phyloP scores from a whole-genome alignment of 2,888 invertebrate species.

The Tillus elongatus region DNA sequence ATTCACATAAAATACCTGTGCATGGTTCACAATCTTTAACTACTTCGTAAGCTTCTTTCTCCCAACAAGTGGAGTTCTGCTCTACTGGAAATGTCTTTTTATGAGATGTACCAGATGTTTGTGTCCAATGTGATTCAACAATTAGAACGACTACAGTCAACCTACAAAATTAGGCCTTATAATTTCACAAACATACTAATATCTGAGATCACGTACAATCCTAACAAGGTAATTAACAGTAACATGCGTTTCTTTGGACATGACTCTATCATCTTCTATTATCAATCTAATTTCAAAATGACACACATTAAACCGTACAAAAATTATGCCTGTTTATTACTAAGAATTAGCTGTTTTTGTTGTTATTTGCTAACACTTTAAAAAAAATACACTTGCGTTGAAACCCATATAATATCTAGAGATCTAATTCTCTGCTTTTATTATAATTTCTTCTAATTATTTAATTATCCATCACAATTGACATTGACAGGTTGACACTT shows the following conservation, averaged over 20 bases:
- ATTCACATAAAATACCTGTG: constrained; percentile 48
- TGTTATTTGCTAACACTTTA: too few relatives aligned
- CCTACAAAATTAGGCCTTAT: constrained; percentile 45
- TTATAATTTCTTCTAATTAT: too few relatives aligned
- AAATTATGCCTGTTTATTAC: too few relatives aligned
- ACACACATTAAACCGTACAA: too few relatives aligned
- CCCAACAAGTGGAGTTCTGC: constrained; percentile 71
- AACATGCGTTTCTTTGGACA: constrained; percentile 80
- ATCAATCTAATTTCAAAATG: too few relatives aligned
- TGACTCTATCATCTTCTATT: constrained; percentile 69
- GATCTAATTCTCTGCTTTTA: too few relatives aligned
- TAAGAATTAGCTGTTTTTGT: too few relatives aligned
- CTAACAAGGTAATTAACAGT: constrained; percentile 64
- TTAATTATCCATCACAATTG: too few relatives aligned
- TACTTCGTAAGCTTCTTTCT: constrained; percentile 61
- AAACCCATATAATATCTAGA: too few relatives aligned
- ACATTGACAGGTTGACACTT: too few relatives aligned
- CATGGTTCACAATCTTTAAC: constrained; percentile 78
- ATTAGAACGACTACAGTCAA: constrained; percentile 73
- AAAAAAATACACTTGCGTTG: too few relatives aligned
- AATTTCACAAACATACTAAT: constrained; percentile 12
- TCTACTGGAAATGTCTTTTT: constrained; percentile 60
- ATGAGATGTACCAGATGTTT: constrained; percentile 42
- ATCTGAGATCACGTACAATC: constrained; percentile 70
- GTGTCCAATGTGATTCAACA: constrained; percentile 68